Conservation (phyloP, 2,888 invertebrate genomes). For the Enoplolaimus lenunculus region DNA sequence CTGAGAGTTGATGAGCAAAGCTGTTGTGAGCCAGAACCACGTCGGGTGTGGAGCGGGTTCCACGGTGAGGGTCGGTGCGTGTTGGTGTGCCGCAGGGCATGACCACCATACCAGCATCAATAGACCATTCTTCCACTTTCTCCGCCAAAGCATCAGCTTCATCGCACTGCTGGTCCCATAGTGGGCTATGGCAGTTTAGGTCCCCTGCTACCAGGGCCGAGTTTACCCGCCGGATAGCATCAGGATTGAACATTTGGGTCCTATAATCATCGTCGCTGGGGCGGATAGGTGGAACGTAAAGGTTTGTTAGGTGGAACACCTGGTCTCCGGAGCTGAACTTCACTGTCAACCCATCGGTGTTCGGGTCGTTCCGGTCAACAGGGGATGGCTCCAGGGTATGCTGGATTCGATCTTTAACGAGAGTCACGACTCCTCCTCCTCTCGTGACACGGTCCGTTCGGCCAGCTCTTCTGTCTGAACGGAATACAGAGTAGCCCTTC, state of each 20-base stretch:
- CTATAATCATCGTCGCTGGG: not conserved
- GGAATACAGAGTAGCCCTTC: not conserved
- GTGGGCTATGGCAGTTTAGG: constrained; percentile 3
- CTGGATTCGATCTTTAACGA: not conserved
- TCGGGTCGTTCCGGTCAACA: not conserved
- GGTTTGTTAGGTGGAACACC: not conserved
- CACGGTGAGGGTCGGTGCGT: not conserved
- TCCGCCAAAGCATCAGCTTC: not conserved
- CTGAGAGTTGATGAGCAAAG: not conserved
- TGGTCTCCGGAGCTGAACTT: not conserved
- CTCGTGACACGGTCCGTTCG: not conserved
- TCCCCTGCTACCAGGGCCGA: not conserved
- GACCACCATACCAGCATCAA: not conserved
- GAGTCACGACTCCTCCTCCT: not conserved
- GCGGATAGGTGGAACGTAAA: not conserved
- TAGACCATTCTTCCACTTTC: not conserved
- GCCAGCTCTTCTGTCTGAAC: not conserved
- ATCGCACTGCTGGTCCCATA: not conserved
- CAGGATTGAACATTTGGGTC: not conserved
- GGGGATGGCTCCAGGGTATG: not conserved
- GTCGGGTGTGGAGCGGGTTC: not conserved
- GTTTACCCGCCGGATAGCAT: not conserved
- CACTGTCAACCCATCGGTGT: not conserved
- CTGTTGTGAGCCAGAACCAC: not conserved
- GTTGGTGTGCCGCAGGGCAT: not conserved